These are phyloP conservation scores for Podarcis lilfordi DNA, from an alignment of 2,797 vertebrate genomes.

Conservation along the genomic window DNA sequence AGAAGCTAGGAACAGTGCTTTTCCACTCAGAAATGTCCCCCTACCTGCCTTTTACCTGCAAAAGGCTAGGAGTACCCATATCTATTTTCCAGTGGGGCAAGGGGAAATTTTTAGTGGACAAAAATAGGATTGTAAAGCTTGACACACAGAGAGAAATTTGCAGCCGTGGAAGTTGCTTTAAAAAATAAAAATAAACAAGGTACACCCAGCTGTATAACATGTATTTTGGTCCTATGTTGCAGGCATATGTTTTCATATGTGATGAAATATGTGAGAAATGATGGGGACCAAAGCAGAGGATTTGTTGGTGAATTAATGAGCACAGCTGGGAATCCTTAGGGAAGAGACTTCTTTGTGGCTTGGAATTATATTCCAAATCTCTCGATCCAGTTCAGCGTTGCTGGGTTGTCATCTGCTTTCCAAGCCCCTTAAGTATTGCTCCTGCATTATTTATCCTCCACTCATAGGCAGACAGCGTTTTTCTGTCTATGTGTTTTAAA, in stretches of 20 bases:
- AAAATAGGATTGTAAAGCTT: neutral
- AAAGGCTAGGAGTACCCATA: too few species aligned
- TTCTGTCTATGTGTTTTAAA: neutral
- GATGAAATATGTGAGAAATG: neutral
- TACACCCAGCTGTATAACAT: neutral
- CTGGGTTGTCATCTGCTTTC: neutral
- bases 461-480: neutral
- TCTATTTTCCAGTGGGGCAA: neutral
- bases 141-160: neutral
- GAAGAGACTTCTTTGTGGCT: neutral
- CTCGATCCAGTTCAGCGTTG: neutral
- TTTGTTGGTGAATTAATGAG: slow-evolving; percentile 7
- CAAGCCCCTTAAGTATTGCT: neutral
- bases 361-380: neutral
- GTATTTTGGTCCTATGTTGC: neutral
- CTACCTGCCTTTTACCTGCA: neutral
- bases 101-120: neutral
- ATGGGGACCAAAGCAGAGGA: neutral
- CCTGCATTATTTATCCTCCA: neutral
- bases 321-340: neutral
- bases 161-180: neutral
- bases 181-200: too few species aligned
- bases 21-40: too few species aligned
- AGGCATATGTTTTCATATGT: neutral
- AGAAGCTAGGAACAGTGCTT: too few species aligned